Evolutionary conservation across 92 coral and sea anemone species (phyloP), one percentile per base, ranked within the genome.

Genomic region (Palythoa caribaeorum): DNA sequence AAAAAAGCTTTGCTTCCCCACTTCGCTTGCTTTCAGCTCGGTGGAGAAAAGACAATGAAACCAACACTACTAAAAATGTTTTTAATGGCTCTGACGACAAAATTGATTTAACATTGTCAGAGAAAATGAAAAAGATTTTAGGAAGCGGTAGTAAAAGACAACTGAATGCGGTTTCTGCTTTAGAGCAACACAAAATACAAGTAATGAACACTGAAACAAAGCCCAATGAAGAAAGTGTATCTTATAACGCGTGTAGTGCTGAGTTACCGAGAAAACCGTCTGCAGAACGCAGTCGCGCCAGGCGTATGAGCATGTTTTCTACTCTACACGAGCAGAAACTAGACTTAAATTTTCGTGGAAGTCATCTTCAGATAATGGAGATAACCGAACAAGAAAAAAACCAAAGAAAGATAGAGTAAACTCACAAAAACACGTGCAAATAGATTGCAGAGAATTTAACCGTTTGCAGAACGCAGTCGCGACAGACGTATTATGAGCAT

Each of bases 291-390:
- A 40, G 62, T 50, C 62, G 87, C 37, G 86, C 20, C 5, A 76
- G 92, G 21, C 54, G 81, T 1, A 83, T 85, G 84, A 84, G 94
- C 80, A 89, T 88, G 70, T 88, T 92, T 59, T 88, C 92, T 37
- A 59, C 88, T 6, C 88, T 88, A 13, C 76, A 84, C 11, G 77
- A 48, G 53, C 86, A 68, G 62, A 84, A 47, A n/a, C 74, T 78
- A 0, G 13, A 62, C 78, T 76, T 21, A 5, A 71, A 28, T 11
- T 68, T 9, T 37, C 54, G 36, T 16, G 90, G 57, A 63, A 17
- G 19, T 44, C 13, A 51, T 38, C 8, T 40, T 77, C 90, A 65
- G 37, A 55, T 38, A 44, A 7, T 20, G 37, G 68, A 44, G 48
- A 15, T 87, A 60, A 83, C 85, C 51, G 60, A 76, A 20, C 83